Conservation (phyloP, 1,140 invertebrate species). For the Caenorhabditis brenneri region DNA sequence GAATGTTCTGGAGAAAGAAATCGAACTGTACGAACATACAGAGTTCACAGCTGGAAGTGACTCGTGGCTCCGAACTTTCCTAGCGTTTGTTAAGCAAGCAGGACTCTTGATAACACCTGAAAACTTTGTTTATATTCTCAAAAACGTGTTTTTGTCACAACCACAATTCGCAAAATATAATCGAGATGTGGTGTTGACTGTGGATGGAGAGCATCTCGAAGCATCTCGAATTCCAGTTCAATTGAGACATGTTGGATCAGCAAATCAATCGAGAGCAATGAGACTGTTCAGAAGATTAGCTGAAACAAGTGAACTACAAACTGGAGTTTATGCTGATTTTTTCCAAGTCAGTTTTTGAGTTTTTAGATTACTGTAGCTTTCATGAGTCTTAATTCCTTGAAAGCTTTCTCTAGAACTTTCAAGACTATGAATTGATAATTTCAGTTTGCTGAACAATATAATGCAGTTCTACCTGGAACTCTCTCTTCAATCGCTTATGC, state of each 20-base stretch:
- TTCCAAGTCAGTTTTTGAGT: slow-evolving; percentile 77
- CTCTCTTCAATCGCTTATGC: slow-evolving; percentile 90
- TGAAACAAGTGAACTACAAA: slow-evolving; percentile 83
- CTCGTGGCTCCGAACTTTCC: slow-evolving; percentile 84
- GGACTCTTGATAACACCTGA: slow-evolving; percentile 76
- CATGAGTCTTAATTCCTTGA: background rate
- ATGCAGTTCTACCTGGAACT: slow-evolving; percentile 74
- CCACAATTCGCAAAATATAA: slow-evolving; percentile 66
- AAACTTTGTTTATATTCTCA: slow-evolving; percentile 65
- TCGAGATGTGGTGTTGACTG: slow-evolving; percentile 62
- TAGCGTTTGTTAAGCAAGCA: slow-evolving; percentile 80
- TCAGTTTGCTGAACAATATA: slow-evolving; percentile 70
- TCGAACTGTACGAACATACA: slow-evolving; percentile 67
- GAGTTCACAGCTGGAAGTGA: slow-evolving; percentile 78
- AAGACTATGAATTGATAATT: background rate
- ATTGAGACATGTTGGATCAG: slow-evolving; percentile 65
- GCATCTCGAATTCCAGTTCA: slow-evolving; percentile 63
- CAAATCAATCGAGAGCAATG: slow-evolving; percentile 68
- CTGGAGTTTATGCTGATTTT: slow-evolving; percentile 90
- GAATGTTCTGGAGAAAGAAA: slow-evolving; percentile 65
- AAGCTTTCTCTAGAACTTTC: background rate
- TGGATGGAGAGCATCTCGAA: slow-evolving; percentile 53
- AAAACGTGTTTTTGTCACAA: slow-evolving; percentile 62
- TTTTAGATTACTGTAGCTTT: background rate
- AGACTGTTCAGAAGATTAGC: slow-evolving; percentile 73